Base-by-base conservation (phyloP, 2,888 invertebrate species). In the Hypselothyrea guttata region DNA sequence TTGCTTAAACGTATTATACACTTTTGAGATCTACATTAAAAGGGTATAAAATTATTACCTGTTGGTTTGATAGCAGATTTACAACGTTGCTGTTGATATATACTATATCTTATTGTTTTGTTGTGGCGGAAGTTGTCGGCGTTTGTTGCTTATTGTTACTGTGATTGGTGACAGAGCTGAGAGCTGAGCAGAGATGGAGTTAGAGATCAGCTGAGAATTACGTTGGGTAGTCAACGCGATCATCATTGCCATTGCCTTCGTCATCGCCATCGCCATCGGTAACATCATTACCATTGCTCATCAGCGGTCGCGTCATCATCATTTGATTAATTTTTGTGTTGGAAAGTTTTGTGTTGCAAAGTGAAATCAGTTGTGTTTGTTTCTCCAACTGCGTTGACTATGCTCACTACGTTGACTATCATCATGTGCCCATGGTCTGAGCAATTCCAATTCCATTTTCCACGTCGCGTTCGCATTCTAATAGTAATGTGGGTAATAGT, bases 261-360 rank as follows among this genome's bases (percentile, higher is more conserved):
- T 27, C 47, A 5, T 28, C 22, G 9, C 13, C 30, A 12, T 53
- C 82, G 41, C 40, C 79, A 61, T 59, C 48, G 13, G 5, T 41
- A 27, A 11, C 55, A 0, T 27, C 47, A 5, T 28, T 22, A 8
- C 13, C 30, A 12, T 46, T 31, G 8, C 12, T 7, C 30, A 11
- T 38, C 13, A 13, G 7, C 34, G 34, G 7, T 5, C 9, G 13
- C 30, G 56, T 70, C 67, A 73, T 76, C 75, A 82, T 67, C 83
- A 70, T 84, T 82, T 78, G 83, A 84, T 78, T 82, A 78, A 78
- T 82, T 78, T 78, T 74, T 69, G 52, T 64, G 81, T 76, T 77
- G 84, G 82, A 77, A 77, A 77, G 77, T 78, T 84, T 60, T 73
- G 74, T 73, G 74, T 62, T 57, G 70, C 83, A 74, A 84, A 78